Conservation (phyloP, 2,888 invertebrate genomes). For the Papilio protenor region DNA sequence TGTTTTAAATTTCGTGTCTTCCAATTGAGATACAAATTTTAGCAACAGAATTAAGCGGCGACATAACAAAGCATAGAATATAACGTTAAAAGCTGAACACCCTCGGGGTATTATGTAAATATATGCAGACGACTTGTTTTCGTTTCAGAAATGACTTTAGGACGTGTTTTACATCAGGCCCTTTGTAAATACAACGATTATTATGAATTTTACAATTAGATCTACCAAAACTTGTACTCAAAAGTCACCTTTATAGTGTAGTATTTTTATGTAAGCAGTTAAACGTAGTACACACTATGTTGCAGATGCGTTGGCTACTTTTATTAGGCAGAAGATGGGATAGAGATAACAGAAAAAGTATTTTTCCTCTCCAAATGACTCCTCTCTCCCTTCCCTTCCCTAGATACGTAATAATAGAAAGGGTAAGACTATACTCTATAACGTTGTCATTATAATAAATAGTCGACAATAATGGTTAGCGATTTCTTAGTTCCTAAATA, state of each 20-base stretch:
- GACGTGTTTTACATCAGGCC: constrained; percentile 13
- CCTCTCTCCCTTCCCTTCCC: background rate
- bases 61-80: constrained; percentile 1
- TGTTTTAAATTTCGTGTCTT: background rate
- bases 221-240: background rate
- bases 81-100: constrained; percentile 9
- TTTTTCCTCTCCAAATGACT: background rate
- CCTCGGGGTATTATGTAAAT: constrained; percentile 15
- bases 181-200: constrained; percentile 12
- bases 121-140: constrained; percentile 25
- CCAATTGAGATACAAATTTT: background rate
- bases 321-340: too few species aligned
- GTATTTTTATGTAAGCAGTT: too few species aligned
- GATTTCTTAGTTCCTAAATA: background rate
- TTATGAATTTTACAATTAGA: background rate
- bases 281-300: too few species aligned
- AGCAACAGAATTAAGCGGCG: background rate
- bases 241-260: background rate
- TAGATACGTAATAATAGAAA: background rate
- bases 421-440: background rate
- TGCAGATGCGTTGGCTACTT: too few species aligned
- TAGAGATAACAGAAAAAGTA: too few species aligned
- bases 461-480: background rate
- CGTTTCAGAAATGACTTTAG: constrained; percentile 16
- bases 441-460: background rate